phyloP scores from a whole-genome alignment of 2,113 vertebrate species.

The Lanius ludovicianus region DNA sequence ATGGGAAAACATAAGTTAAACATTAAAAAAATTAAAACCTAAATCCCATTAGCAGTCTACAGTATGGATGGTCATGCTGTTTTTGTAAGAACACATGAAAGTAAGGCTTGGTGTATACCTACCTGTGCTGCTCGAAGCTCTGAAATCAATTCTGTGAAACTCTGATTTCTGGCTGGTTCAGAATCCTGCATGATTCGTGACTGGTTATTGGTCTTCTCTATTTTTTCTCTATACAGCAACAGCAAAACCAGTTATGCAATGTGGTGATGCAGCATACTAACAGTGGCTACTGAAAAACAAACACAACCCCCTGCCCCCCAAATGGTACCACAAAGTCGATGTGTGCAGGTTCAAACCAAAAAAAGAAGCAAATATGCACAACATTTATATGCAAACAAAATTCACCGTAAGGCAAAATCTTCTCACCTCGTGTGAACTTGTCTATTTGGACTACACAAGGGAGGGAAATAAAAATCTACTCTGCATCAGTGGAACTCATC shows the following conservation, averaged over 20 bases:
- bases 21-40: not conserved
- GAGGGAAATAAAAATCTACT: not conserved
- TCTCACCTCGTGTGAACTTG: not conserved
- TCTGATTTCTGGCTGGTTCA: slow-evolving; percentile 66
- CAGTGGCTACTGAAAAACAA: not conserved
- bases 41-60: not conserved
- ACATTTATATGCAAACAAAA: not conserved
- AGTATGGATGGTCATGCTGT: not conserved
- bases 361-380: not conserved
- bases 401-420: not conserved
- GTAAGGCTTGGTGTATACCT: not conserved
- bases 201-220: slow-evolving; percentile 65
- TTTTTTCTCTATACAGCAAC: slow-evolving; percentile 77
- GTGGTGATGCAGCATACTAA: not conserved
- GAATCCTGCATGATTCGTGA: slow-evolving; percentile 55
- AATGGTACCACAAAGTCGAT: not conserved
- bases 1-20: not conserved
- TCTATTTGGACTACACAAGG: not conserved
- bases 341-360: not conserved
- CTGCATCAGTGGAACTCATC: not conserved
- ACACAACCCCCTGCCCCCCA: fast-evolving
- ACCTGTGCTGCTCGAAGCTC: slow-evolving; percentile 83
- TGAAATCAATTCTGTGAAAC: slow-evolving; percentile 77
- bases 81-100: not conserved
- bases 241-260: not conserved